phyloP scores from a whole-genome alignment of 2,888 invertebrate genomes.

The Sisyra nigra region DNA sequence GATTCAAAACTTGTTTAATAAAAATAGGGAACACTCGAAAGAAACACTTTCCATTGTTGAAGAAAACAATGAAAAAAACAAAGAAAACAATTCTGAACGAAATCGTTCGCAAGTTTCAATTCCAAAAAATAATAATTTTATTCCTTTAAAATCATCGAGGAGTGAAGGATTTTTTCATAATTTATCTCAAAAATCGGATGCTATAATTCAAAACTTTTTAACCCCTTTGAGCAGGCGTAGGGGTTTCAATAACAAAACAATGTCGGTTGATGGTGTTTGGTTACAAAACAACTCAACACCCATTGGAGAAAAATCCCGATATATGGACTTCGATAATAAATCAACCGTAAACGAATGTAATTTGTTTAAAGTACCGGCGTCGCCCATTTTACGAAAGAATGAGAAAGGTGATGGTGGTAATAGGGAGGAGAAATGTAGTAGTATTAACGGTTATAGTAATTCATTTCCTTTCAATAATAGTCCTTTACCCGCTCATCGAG shows the following conservation, averaged over 20 bases:
- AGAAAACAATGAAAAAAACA: no score
- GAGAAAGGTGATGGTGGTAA: background rate
- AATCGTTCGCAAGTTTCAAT: no score
- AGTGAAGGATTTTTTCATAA: slow-evolving; percentile 15
- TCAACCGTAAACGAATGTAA: background rate
- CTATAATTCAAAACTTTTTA: slow-evolving; percentile 37
- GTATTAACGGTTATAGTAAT: no score
- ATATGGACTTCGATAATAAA: no score
- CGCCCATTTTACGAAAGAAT: slow-evolving; percentile 16
- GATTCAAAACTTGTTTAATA: no score
- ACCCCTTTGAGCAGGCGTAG: slow-evolving; percentile 38
- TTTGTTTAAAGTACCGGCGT: slow-evolving; percentile 18
- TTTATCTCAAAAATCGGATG: slow-evolving; percentile 20
- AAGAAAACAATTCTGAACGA: no score
- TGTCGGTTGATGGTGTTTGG: slow-evolving; percentile 5
- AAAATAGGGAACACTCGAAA: no score
- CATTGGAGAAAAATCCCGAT: slow-evolving; percentile 11
- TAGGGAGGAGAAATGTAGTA: no score
- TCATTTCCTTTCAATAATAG: slow-evolving; percentile 1
- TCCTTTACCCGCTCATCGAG: slow-evolving; percentile 12
- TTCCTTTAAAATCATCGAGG: background rate
- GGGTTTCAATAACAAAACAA: slow-evolving; percentile 4
- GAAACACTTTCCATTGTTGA: no score
- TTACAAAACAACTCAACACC: slow-evolving; percentile 17
- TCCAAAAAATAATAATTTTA: background rate